These are phyloP conservation scores for Cyclargus thomasi DNA, from an alignment of 1,140 invertebrate genomes.

Conservation along the genomic window DNA sequence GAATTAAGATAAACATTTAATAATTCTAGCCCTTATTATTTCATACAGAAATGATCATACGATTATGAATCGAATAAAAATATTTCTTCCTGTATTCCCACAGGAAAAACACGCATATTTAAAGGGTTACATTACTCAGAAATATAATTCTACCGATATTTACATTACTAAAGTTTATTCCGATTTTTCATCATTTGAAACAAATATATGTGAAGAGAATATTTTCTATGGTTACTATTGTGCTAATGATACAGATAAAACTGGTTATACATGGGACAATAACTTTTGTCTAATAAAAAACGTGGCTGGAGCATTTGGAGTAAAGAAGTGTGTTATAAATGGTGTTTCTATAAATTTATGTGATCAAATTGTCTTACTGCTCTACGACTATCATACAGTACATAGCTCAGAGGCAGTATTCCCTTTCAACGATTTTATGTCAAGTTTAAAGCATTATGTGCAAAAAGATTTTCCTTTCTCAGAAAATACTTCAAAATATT, in stretches of 20 bases:
- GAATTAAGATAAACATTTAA: too few species aligned
- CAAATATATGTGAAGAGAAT: conserved; percentile 23
- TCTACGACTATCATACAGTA: conserved; percentile 53
- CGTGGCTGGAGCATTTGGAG: conserved; percentile 20
- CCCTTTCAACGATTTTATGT: conserved; percentile 37
- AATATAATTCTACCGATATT: conserved; percentile 31
- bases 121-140: conserved; percentile 38
- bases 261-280: conserved; percentile 22
- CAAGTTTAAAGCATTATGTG: conserved; percentile 41
- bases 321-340: conserved; percentile 41
- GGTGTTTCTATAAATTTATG: conserved; percentile 27
- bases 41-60: too few species aligned
- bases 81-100: conserved; percentile 43
- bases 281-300: conserved; percentile 30
- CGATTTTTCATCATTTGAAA: conserved; percentile 22
- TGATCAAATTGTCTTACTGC: conserved; percentile 41
- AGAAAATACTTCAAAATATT: conserved; percentile 21
- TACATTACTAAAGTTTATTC: conserved; percentile 39
- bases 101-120: conserved; percentile 35
- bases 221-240: conserved; percentile 37
- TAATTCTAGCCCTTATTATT: too few species aligned
- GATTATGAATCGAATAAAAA: conserved; percentile 28
- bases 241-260: conserved; percentile 25
- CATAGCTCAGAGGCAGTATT: conserved; percentile 45
- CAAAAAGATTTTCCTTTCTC: conserved; percentile 27